These are phyloP conservation scores for Gasterosteus nipponicus DNA, from an alignment of 2,113 vertebrate genomes.

Conservation along the genomic window DNA sequence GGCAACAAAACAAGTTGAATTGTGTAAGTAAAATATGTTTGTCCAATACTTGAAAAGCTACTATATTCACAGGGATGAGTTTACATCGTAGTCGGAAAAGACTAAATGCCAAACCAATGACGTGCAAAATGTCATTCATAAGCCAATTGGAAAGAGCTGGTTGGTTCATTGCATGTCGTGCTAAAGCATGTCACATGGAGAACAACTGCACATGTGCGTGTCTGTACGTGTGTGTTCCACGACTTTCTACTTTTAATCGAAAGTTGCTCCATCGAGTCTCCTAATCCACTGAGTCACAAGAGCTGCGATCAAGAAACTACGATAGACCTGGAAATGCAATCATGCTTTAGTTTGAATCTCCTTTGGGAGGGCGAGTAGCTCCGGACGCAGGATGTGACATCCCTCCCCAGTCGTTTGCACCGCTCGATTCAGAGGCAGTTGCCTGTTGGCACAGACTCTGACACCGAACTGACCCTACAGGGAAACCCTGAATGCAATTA, in stretches of 20 bases:
- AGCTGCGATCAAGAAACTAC: neutral
- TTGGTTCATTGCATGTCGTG: neutral
- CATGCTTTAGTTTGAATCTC: neutral
- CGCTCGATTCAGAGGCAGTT: conserved; percentile 10
- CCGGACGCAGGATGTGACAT: neutral
- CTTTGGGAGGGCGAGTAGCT: neutral
- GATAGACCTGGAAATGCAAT: neutral
- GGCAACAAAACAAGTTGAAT: neutral
- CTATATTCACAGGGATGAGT: neutral
- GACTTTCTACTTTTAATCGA: neutral
- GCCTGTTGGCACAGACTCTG: neutral
- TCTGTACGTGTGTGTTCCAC: too few species aligned
- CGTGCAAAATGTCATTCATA: neutral
- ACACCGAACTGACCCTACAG: conserved; percentile 5
- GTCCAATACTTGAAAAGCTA: neutral
- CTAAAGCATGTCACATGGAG: neutral
- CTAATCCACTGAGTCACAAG: neutral
- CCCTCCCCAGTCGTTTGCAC: neutral
- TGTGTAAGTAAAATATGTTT: neutral
- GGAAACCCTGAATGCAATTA: conserved; percentile 26
- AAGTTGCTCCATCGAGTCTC: conserved; percentile 2
- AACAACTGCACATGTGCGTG: neutral
- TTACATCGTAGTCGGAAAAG: neutral
- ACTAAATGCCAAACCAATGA: neutral
- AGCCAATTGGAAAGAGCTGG: neutral